phyloP scores from a whole-genome alignment of 2,888 invertebrate species.

The Gonocerus acuteangulatus region DNA sequence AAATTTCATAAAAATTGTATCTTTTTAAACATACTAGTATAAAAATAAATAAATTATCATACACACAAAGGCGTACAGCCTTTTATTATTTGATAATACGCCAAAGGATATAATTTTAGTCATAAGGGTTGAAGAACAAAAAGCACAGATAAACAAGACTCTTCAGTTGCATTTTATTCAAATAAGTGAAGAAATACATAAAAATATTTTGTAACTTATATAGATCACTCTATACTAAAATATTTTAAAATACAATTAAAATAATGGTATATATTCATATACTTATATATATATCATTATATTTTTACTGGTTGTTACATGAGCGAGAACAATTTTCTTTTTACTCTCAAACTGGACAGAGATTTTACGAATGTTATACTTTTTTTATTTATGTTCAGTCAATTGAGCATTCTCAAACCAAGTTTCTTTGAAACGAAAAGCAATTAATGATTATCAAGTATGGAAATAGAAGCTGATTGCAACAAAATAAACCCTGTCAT shows the following conservation, averaged over 20 bases:
- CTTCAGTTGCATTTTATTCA: slow-evolving; percentile 32
- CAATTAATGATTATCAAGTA: neutral
- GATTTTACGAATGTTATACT: slow-evolving; percentile 9
- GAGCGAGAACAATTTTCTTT: slow-evolving; percentile 23
- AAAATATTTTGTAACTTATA: slow-evolving; percentile 32
- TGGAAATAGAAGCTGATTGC: neutral
- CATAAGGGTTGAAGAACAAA: neutral
- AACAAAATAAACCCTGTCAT: slow-evolving; percentile 18
- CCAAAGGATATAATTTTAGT: too few species aligned
- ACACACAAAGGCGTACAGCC: too few species aligned
- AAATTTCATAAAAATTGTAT: too few species aligned
- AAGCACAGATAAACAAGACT: slow-evolving; percentile 9
- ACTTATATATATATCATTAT: slow-evolving; percentile 18
- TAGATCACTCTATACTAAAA: slow-evolving; percentile 33
- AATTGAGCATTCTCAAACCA: slow-evolving; percentile 26
- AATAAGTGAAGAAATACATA: slow-evolving; percentile 34
- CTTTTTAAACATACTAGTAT: too few species aligned
- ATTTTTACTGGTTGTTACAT: slow-evolving; percentile 27
- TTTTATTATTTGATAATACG: too few species aligned
- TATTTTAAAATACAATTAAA: slow-evolving; percentile 28
- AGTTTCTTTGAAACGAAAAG: slow-evolving; percentile 4
- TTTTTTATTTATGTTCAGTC: slow-evolving; percentile 20
- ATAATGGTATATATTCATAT: slow-evolving; percentile 26
- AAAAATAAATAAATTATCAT: too few species aligned
- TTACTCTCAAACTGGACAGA: slow-evolving; percentile 26